A percentile compares a stretch with the other conserved stretches of the same genome.
Evolutionary conservation across 2,888 invertebrate species (phyloP).

Genomic region (Cyrtodaria siliqua): DNA sequence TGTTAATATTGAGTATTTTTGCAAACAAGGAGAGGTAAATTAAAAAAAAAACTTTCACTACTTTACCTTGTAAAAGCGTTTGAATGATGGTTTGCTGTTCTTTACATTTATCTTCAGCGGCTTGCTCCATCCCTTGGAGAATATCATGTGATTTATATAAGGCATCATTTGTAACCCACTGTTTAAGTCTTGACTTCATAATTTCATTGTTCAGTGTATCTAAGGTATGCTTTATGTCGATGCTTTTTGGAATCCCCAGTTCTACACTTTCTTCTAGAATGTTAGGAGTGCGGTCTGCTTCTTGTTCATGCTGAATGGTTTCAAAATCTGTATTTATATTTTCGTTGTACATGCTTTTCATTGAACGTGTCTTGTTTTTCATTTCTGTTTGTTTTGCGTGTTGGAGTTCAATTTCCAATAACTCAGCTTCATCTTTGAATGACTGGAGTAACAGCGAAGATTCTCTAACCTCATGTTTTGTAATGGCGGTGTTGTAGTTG

Average conservation of each 20-base stretch:
- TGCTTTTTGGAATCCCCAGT: too few species aligned
- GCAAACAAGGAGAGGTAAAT: too few species aligned
- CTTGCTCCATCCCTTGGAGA: slow-evolving; percentile 67
- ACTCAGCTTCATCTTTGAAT: slow-evolving; percentile 71
- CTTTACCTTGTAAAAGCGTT: slow-evolving; percentile 62
- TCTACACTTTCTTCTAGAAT: background rate
- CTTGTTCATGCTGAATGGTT: background rate
- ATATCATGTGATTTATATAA: slow-evolving; percentile 72
- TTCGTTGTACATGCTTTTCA: slow-evolving; percentile 21
- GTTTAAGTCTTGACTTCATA: slow-evolving; percentile 64
- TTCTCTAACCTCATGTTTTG: slow-evolving; percentile 26
- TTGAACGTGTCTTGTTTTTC: slow-evolving; percentile 63
- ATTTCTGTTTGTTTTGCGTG: slow-evolving; percentile 73
- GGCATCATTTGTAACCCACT: slow-evolving; percentile 70
- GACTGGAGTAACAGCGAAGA: slow-evolving; percentile 69
- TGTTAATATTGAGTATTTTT: too few species aligned
- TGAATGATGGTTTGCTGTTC: slow-evolving; percentile 74
- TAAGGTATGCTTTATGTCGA: slow-evolving; percentile 17
- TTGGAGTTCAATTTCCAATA: slow-evolving; percentile 72
- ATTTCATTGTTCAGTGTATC: slow-evolving; percentile 64
- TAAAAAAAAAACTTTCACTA: too few species aligned
- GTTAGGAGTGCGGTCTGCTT: background rate
- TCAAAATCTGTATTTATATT: slow-evolving; percentile 18
- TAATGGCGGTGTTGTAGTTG: too few species aligned
- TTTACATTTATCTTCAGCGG: slow-evolving; percentile 68